Evolutionary conservation across 2,888 invertebrate genomes (phyloP), one percentile per base, ranked within the genome.

Genomic region (Dicroscelio sp.): DNA sequence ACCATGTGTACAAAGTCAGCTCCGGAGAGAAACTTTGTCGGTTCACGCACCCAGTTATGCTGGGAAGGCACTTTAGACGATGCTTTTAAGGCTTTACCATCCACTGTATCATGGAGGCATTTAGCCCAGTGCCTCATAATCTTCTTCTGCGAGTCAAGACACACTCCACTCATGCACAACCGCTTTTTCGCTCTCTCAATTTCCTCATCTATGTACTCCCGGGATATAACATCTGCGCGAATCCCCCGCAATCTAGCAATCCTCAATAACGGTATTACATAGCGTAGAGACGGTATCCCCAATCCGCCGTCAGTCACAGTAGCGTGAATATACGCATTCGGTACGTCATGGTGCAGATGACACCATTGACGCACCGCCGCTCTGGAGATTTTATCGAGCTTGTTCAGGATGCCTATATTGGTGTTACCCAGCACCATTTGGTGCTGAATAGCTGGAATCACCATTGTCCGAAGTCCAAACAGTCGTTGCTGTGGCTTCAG

Each of bases 311-410:
- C n/a, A n/a, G n/a, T n/a, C n/a, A n/a, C n/a, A n/a, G 3, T 25
- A 4, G 58, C 27, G 27, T 58, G 58, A 14, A 58, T 96, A 95
- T 96, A 96, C 0, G 94, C 95, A 4, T 92, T 93, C 0, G 96
- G 94, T 1, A 91, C 90, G 75, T 96, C 96, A 5, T 93, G 83
- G 0, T 96, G 96, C 0, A 97, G 94, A 14, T 94, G 88, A 0
- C 96, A 90, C 94, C 95, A 95, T 12, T 88, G 92, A 84, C 96
- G 92, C 0, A 96, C 93, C 0, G 92, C 86, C 3, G 52, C 76
- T 82, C 96, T 93, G 43, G 96, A 93, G 30, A 95, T 89, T 0
- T 94, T 85, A 87, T 97, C 97, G 20, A 96, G 79, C 78, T 95
- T 94, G 0, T 95, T 92, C 0, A 97, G 91, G 0, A 91, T 20